Evolutionary conservation across 2,888 invertebrate genomes (phyloP), one percentile per base, ranked within the genome.

Genomic region (Tachystola acroxantha): DNA sequence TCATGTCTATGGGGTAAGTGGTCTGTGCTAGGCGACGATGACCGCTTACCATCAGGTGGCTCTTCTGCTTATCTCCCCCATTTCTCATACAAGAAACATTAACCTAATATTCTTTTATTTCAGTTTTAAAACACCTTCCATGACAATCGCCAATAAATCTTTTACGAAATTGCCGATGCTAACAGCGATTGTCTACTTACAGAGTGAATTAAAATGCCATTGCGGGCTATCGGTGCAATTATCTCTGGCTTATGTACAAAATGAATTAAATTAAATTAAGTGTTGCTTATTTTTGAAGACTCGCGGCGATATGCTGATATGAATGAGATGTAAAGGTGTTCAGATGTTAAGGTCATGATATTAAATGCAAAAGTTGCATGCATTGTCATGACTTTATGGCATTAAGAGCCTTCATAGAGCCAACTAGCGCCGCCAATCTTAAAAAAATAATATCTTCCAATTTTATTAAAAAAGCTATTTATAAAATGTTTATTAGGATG

Each of bases 231-330:
- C 25, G 22, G n/a, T 7, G 24, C 32, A 32, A 32, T 22, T 32
- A 22, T 22, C 24, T 20, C 19, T 20, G 11, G n/a, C 20, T 10
- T 32, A n/a, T 30, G 29, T 16, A 16, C 29, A n/a, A 30, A 7
- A 16, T n/a, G 16, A 30, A 30, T 30, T 30, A n/a, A 30, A 30
- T 30, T 30, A 27, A 24, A 10, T 11, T n/a, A n/a, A n/a, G n/a
- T 11, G 7, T 27, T 27, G 11, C 10, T 27, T 12, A 2, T 11
- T 27, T n/a, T 10, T 11, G 10, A 3, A 26, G 26, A 26, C 10
- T 9, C 24, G 24, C 9, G 2, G 5, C 2, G 9, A 24, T 6
- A 19, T 22, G 22, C 7, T 7, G 7, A 7, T 7, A 9, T 22
- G 22, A 7, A 22, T 16, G 16, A 16, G 16, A 16, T 16, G 16